Evolutionary conservation across 2,797 vertebrate genomes (phyloP).

Genomic region (Hemibagrus guttatus): DNA sequence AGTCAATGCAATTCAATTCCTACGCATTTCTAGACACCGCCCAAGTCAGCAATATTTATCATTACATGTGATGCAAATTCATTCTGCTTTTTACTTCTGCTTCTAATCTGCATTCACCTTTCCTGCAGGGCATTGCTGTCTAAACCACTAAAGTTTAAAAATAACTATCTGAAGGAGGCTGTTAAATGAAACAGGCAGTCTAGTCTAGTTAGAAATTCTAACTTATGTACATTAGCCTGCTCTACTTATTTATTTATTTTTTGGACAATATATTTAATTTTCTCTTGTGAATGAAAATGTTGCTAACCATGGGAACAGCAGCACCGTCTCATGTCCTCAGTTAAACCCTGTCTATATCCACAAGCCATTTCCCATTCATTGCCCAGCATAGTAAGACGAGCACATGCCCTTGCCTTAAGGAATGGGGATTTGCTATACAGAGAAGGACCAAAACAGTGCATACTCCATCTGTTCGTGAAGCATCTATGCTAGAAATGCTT

Average conservation of each 20-base stretch:
- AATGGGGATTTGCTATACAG: not conserved
- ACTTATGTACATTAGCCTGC: not conserved
- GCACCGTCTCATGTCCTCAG: not conserved
- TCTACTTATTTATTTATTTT: not conserved
- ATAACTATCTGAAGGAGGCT: not conserved
- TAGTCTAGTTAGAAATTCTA: not conserved
- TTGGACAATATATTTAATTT: not conserved
- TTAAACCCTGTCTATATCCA: not conserved
- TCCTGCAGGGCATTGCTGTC: not conserved
- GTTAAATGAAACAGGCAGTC: constrained; percentile 11
- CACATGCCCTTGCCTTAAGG: constrained; percentile 1
- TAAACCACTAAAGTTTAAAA: constrained; percentile 4
- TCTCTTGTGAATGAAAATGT: not conserved
- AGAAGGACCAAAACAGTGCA: not conserved
- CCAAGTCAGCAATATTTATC: constrained; percentile 12
- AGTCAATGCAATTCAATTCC: not conserved
- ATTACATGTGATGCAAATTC: constrained; percentile 24
- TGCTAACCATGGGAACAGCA: not conserved
- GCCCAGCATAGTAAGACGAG: not conserved
- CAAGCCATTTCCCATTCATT: not conserved
- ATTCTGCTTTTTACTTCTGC: not conserved
- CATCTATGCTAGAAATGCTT: constrained; percentile 1
- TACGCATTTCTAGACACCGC: not conserved
- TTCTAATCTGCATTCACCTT: not conserved
- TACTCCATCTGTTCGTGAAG: not conserved